Evolutionary conservation across 2,113 vertebrate species (phyloP), one percentile per base, ranked within the genome.

Genomic region (Hirundichthys speculiger): DNA sequence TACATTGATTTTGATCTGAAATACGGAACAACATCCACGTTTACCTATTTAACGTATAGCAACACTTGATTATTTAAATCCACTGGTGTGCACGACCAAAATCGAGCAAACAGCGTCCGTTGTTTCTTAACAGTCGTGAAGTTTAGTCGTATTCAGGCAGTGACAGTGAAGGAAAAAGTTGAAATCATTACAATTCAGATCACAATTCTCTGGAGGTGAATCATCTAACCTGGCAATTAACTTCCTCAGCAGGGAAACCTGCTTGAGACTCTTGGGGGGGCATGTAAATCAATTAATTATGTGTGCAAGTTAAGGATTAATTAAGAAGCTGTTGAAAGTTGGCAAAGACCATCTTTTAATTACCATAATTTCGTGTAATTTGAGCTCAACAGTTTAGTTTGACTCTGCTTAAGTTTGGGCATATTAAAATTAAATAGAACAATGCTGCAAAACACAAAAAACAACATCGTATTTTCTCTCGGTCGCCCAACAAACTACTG

Each of bases 211-310:
- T 53, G 38, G 59, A 65, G 85, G 74, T 57, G 9, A 71, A 81
- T n/a, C 20, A 45, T 78, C 73, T 68, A 88, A 88, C 80, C 75
- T 81, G 84, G 86, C 85, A 89, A 90, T 91, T 91, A 90, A 83
- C 84, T 89, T 48, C 46, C 84, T 64, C 90, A 83, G 90, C 79
- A 69, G 79, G 88, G 61, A 60, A 53, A 62, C 79, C 79, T 43
- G 81, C 58, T 49, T 72, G 77, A 69, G 75, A 40, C 54, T 34
- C 41, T 5, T 6, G 20, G 63, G 63, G 40, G 47, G 49, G 65
- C 52, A 59, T 81, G 73, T 64, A 71, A 79, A 82, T 89, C 61
- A 86, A 88, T 88, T 88, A 85, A 85, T 86, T 79, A 88, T 79
- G 80, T 67, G 56, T 73, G 73, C 64, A 71, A 72, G 73, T 78